phyloP scores from a whole-genome alignment of 2,113 vertebrate species.

The Tragelaphus scriptus region DNA sequence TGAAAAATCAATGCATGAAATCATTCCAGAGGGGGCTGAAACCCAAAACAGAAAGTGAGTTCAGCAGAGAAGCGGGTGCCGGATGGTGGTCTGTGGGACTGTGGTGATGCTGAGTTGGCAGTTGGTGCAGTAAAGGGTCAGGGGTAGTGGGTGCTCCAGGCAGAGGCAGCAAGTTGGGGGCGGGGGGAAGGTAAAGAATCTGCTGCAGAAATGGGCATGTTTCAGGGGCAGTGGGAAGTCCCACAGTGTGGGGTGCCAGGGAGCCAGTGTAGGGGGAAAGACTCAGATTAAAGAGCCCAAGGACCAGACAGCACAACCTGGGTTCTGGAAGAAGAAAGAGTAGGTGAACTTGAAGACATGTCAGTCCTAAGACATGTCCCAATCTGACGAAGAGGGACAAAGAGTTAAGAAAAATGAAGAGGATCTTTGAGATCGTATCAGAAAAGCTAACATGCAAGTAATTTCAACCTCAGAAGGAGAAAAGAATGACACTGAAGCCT shows the following conservation, averaged over 20 bases:
- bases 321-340: no score
- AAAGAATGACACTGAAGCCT: neutral
- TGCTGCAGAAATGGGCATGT: neutral
- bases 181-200: rapidly evolving
- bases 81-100: neutral
- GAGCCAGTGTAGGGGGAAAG: neutral
- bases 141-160: neutral
- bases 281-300: rapidly evolving
- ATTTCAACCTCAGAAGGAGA: neutral
- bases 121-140: rapidly evolving
- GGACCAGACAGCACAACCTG: no score
- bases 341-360: neutral
- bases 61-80: neutral
- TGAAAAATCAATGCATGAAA: no score
- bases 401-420: neutral
- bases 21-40: neutral
- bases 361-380: neutral
- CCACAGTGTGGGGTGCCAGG: neutral
- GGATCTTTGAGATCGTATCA: neutral
- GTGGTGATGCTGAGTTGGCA: neutral
- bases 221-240: neutral
- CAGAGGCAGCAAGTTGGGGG: neutral
- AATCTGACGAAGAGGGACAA: neutral
- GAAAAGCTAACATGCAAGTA: neutral
- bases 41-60: neutral